These are phyloP conservation scores for Cheilosia scutellata DNA, from an alignment of 2,888 invertebrate species.

Conservation along the genomic window DNA sequence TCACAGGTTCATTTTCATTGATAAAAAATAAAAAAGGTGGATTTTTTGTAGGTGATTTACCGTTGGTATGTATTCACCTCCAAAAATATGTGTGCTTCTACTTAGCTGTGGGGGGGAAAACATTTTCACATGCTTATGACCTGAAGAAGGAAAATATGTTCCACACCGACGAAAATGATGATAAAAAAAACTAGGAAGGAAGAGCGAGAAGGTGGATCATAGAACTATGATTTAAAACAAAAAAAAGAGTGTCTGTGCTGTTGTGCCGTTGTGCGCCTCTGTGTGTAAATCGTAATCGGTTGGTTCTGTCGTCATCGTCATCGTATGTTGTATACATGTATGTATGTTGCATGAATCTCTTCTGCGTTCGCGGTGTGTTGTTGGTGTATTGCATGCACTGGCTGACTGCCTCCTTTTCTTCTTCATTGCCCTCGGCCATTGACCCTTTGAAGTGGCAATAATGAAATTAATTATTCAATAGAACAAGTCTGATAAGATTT, in stretches of 20 bases:
- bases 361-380: constrained; percentile 45
- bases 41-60: constrained; percentile 58
- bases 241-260: constrained; percentile 7
- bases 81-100: constrained; percentile 39
- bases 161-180: constrained; percentile 1
- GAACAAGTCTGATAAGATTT: constrained; percentile 75
- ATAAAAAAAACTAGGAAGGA: background rate
- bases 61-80: constrained; percentile 60
- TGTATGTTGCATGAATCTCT: constrained; percentile 76
- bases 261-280: constrained; percentile 15
- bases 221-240: background rate
- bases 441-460: constrained; percentile 74
- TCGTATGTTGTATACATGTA: constrained; percentile 41
- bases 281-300: constrained; percentile 64
- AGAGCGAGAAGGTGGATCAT: constrained; percentile 6
- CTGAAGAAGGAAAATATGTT: constrained; percentile 58
- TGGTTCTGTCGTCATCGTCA: too few species aligned
- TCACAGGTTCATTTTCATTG: constrained; percentile 64
- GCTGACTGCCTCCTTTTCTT: constrained; percentile 57
- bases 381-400: constrained; percentile 55
- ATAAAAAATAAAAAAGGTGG: constrained; percentile 61
- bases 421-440: constrained; percentile 70
- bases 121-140: constrained; percentile 66
- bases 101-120: background rate
- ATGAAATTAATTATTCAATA: constrained; percentile 77